Evolutionary conservation across 2,888 invertebrate species (phyloP), one percentile per base, ranked within the genome.

Genomic region (Xestobium rufovillosum): DNA sequence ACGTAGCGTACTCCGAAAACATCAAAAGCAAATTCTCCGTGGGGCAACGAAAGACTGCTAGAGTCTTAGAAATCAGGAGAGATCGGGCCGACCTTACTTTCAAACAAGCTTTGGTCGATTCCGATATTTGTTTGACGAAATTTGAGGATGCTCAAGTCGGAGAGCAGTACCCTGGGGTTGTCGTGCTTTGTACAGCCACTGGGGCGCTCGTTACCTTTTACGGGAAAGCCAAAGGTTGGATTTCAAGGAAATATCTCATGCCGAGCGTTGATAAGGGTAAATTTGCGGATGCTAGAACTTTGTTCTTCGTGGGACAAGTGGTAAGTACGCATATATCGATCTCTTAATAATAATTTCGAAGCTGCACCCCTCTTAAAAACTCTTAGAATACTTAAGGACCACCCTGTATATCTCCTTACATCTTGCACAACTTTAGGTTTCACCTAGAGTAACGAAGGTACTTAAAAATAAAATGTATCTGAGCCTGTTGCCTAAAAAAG

Each of bases 1-100:
- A 76, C 50, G 58, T 68, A 0, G 68, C 68, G 0, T 56, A 55
- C 38, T 56, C 50, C 29, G 53, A 59, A 3, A 53, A 48, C 31
- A 48, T 64, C 13, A 71, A 71, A 34, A 72, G 69, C 41, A 75
- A 73, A 45, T 74, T 70, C 43, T 71, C 70, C 53, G 64, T 68
- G 1, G 78, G 76, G 1, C 70, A 75, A 31, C 60, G 61, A 16
- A 55, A 80, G 8, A 69, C 65, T n/a, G 78, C 75, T 0, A n/a
- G n/a, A n/a, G n/a, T n/a, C n/a, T n/a, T n/a, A n/a, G n/a, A n/a
- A n/a, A n/a, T n/a, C n/a, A n/a, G n/a, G n/a, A n/a, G n/a, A n/a
- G n/a, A n/a, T n/a, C n/a, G n/a, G n/a, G n/a, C n/a, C 1, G 59
- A 74, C 33, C 67, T 85, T 12, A 83, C 84, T 0, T 61, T 81